A percentile compares a stretch with the other conserved stretches of the same genome.
Evolutionary conservation across 1,140 invertebrate genomes (phyloP).

Genomic region (Drosophila biarmipes): DNA sequence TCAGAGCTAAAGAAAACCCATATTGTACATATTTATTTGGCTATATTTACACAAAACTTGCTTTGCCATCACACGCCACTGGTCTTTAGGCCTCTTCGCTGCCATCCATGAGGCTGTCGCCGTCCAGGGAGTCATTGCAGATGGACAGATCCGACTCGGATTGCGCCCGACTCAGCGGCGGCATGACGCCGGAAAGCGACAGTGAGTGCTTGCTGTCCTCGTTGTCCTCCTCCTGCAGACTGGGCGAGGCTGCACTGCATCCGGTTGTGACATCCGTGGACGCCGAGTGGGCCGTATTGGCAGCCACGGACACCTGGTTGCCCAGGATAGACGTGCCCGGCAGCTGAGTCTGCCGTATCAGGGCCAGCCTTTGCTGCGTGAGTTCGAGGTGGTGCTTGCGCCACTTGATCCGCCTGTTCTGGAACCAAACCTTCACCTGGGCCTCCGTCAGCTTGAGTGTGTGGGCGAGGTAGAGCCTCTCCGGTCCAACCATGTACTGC

Average conservation of each 20-base stretch:
- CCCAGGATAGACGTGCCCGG: slow-evolving; percentile 42
- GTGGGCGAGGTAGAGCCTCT: slow-evolving; percentile 94
- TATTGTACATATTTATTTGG: slow-evolving; percentile 66
- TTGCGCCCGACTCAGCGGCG: slow-evolving; percentile 59
- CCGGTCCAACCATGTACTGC: slow-evolving; percentile 97
- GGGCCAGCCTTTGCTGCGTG: slow-evolving; percentile 93
- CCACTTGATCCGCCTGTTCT: slow-evolving; percentile 98
- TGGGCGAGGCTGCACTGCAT: slow-evolving; percentile 48
- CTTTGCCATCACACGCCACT: slow-evolving; percentile 1
- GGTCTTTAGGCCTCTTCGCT: slow-evolving; percentile 69
- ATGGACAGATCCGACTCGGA: slow-evolving; percentile 81
- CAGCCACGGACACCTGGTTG: slow-evolving; percentile 9
- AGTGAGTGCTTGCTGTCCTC: slow-evolving; percentile 77
- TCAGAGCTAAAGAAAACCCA: slow-evolving; percentile 13
- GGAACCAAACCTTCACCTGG: slow-evolving; percentile 99
- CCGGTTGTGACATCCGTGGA: slow-evolving; percentile 30
- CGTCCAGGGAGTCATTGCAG: slow-evolving; percentile 80
- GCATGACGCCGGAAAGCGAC: slow-evolving; percentile 39
- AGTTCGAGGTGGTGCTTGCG: slow-evolving; percentile 96
- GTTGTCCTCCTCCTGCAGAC: slow-evolving; percentile 68
- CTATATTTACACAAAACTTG: slow-evolving; percentile 62
- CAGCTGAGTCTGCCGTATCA: slow-evolving; percentile 88
- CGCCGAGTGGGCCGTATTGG: slow-evolving; percentile 25
- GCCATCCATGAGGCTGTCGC: slow-evolving; percentile 77
- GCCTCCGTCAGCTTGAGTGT: slow-evolving; percentile 95